Evolutionary conservation across 2,888 invertebrate genomes (phyloP), one percentile per base, ranked within the genome.

Genomic region (Brassicogethes aeneus): DNA sequence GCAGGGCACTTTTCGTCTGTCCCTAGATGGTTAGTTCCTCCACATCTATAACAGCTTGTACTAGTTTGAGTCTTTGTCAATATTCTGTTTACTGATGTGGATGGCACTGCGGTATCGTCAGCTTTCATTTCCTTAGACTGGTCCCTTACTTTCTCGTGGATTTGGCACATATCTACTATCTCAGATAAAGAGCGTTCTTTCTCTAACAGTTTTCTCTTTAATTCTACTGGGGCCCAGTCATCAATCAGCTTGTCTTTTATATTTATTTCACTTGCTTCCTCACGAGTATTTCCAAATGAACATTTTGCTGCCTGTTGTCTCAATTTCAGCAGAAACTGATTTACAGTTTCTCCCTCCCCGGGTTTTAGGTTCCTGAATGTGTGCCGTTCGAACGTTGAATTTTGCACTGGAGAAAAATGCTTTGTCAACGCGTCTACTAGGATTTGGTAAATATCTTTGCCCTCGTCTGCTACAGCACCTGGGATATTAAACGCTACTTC

Each of bases 241-340:
- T 51, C 51, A 10, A 49, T 54, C 30, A 52, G 41, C 44, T 53
- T 49, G 37, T 54, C 50, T 34, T 49, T 51, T 16, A 54, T 40
- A 31, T 47, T 47, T 13, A 50, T 51, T 35, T 52, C 50, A 15
- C 23, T 5, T 8, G 46, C 43, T 17, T 47, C 35, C 35, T 42
- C 29, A 33, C 30, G 48, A 12, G 40, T 42, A 17, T 52, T 47
- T 5, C 45, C 51, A 45, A 57, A 60, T 34, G 44, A 32, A 44
- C 57, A 60, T 36, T 55, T 55, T 12, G 41, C 39, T 7, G 54
- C 53, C 45, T 60, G 60, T 16, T 55, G 44, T 15, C 57, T 41
- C 8, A 54, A 15, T 31, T 49, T 43, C 14, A 55, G 34, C 3
- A 60, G 16, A 43, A 52, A 58, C 30, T 58, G 55, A 14, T 48